These are phyloP conservation scores for Pomacea canaliculata DNA, from an alignment of 2,888 invertebrate genomes.

Conservation along the genomic window DNA sequence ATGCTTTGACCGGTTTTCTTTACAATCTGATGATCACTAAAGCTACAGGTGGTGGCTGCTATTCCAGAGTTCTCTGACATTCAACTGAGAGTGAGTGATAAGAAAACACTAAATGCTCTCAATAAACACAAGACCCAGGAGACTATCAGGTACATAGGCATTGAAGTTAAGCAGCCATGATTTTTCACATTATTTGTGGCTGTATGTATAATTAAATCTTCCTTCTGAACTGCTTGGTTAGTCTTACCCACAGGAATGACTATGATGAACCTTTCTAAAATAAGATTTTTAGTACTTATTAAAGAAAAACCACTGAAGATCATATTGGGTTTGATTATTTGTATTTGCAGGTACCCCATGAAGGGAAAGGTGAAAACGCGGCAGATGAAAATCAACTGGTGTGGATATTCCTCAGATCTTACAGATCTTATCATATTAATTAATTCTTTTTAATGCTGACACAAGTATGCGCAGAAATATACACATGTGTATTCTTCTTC, in stretches of 20 bases:
- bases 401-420: constrained; percentile 18
- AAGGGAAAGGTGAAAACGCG: constrained; percentile 79
- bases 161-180: background rate
- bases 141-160: constrained; percentile 73
- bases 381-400: constrained; percentile 81
- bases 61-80: constrained; percentile 80
- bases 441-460: too few relatives aligned
- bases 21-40: background rate
- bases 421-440: background rate
- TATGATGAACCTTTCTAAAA: too few relatives aligned
- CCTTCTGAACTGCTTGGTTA: too few relatives aligned
- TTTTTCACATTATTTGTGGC: too few relatives aligned
- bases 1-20: background rate
- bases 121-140: constrained; percentile 76
- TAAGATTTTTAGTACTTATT: too few relatives aligned
- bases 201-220: too few relatives aligned
- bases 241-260: too few relatives aligned
- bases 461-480: too few relatives aligned
- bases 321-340: background rate
- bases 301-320: too few relatives aligned
- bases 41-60: constrained; percentile 58
- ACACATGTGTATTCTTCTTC: too few relatives aligned
- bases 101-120: constrained; percentile 78
- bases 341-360: constrained; percentile 74
- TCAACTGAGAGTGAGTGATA: constrained; percentile 79